Conservation (phyloP, 2,888 invertebrate species). For the Laothoe populi region DNA sequence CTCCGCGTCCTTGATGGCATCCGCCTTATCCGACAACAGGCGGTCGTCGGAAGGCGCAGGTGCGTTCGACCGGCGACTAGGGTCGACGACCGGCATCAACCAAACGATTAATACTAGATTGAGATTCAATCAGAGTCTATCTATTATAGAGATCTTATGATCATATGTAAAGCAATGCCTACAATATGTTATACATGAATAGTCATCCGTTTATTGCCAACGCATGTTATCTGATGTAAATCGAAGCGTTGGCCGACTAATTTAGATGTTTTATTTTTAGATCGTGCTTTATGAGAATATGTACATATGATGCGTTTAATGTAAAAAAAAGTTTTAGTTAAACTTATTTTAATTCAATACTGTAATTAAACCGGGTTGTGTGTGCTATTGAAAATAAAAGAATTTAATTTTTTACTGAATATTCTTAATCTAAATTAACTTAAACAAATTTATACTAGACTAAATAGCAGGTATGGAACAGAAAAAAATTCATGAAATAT, state of each 20-base stretch:
- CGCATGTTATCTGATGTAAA: background rate
- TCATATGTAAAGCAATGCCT: slow-evolving; percentile 14
- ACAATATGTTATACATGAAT: too few species aligned
- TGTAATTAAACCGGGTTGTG: too few species aligned
- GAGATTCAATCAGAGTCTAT: slow-evolving; percentile 43
- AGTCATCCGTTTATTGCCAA: background rate
- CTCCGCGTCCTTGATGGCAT: slow-evolving; percentile 64
- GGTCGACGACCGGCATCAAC: slow-evolving; percentile 64
- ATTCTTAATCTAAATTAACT: too few species aligned
- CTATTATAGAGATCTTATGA: slow-evolving; percentile 24
- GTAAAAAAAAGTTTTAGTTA: too few species aligned
- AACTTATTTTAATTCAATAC: too few species aligned
- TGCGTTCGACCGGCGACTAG: slow-evolving; percentile 59
- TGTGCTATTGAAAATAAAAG: too few species aligned
- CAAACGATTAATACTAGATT: slow-evolving; percentile 53
- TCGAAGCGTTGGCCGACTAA: background rate
- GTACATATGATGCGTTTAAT: background rate
- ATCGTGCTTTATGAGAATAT: background rate
- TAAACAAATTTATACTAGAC: too few species aligned
- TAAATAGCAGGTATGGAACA: too few species aligned
- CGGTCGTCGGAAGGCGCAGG: slow-evolving; percentile 66
- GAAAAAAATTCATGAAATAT: too few species aligned
- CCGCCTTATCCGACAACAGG: slow-evolving; percentile 57
- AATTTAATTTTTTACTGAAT: too few species aligned
- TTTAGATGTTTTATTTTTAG: background rate